Base-by-base conservation (phyloP, 2,113 vertebrate species). In the Festucalex cinctus region DNA sequence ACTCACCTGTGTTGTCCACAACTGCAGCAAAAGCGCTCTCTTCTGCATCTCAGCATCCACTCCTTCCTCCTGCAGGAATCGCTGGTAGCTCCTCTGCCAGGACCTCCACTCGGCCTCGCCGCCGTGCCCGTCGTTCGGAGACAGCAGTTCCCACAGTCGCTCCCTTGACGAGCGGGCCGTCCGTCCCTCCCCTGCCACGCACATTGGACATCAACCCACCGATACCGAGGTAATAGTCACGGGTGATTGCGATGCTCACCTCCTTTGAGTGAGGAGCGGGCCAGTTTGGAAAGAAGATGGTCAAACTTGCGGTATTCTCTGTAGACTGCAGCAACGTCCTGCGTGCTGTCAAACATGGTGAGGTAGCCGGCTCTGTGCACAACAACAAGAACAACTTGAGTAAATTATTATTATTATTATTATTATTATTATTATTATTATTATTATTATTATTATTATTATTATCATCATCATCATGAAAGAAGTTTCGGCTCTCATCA, bases 1-100 rank as follows among this genome's bases (percentile, higher is more conserved):
- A 62, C 78, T 78, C 70, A 93, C 94, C 92, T 92, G 91, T n/a
- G 93, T 89, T 69, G 91, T 92, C 94, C 94, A 95, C 12, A 96
- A 92, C 71, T 94, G 94, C 43, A 94, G 70, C 36, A 94, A 76
- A 78, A 93, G 75, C 0, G 92, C 92, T 75, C 87, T 91, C 0
- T 77, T 84, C 73, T 91, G 88, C 87, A 92, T 93, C 44, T 93
- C 90, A 43, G 68, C 74, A 3, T 90, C 84, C 0, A 88, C 76
- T 0, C 90, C 92, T 16, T 88, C 69, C 20, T 91, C 69, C 65
- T 89, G 73, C 54, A 91, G 86, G 65, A 92, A 87, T 48, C 49
- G 44, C 39, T 78, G 66, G 81, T 95, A 96, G 32, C 78, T 90
- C 74, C 88, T 82, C 65, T 94, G 85, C 94, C 94, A 96, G 19